These are phyloP conservation scores for Bombylius major DNA, from an alignment of 2,888 invertebrate species.

Conservation along the genomic window DNA sequence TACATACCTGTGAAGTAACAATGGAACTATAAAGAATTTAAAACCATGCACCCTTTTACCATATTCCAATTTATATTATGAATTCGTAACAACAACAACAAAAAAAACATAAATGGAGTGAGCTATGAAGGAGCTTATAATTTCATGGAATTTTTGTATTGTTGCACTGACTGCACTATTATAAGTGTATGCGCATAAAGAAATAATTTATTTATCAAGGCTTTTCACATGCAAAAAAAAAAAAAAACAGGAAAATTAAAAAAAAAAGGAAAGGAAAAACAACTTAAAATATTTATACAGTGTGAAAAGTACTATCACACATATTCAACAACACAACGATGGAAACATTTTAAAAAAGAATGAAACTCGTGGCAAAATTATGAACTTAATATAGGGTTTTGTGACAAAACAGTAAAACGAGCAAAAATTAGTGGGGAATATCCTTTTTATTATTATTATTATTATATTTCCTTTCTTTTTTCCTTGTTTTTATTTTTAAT, in stretches of 20 bases:
- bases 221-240: background rate
- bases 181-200: conserved; percentile 6
- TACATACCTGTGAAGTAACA: too few relatives aligned
- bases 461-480: background rate
- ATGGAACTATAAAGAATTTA: too few relatives aligned
- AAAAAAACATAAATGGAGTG: too few relatives aligned
- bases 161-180: conserved; percentile 7
- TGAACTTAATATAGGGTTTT: background rate
- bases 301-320: background rate
- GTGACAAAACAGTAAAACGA: background rate
- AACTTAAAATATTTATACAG: background rate
- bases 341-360: too few relatives aligned
- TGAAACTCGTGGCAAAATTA: background rate
- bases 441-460: background rate
- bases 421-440: conserved; percentile 11
- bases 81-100: too few relatives aligned
- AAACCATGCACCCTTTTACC: too few relatives aligned
- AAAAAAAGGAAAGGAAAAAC: background rate
- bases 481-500: background rate
- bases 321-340: background rate
- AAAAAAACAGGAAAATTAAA: background rate
- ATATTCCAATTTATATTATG: too few relatives aligned
- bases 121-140: conserved; percentile 5
- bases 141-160: conserved; percentile 13
- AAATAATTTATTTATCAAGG: conserved; percentile 8